Base-by-base conservation (phyloP, 2,797 vertebrate genomes). In the Rhinogobio ventralis region DNA sequence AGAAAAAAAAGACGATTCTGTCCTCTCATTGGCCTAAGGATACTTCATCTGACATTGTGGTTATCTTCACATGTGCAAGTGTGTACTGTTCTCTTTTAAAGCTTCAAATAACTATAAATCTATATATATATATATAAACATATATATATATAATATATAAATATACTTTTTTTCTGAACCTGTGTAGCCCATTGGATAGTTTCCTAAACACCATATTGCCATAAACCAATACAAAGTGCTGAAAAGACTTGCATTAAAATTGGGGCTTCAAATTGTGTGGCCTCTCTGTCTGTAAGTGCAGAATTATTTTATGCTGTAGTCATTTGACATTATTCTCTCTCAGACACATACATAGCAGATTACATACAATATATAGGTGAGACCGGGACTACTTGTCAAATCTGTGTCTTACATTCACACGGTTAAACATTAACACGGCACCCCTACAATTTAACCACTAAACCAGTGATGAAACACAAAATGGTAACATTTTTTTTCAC, bases 61-160 rank as follows among this genome's bases (percentile, higher is more conserved):
- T 98, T 98, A 96, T 98, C 97, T 80, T 97, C 97, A 97, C 97
- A 96, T 98, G 97, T 99, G 97, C 95, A 97, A 97, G 97, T 99
- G 97, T 99, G 98, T 98, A 97, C 96, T 98, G 97, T 99, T 97
- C 97, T 98, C 97, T 97, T 98, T 98, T 96, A 97, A 97, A 97
- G 96, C 96, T 96, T 96, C 95, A 75, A 96, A 95, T 96, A 96
- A 96, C 95, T 96, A 96, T 95, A 95, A 95, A 95, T 90, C 93
- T 95, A 96, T 97, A 95, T 96, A 95, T 97, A 96, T 95, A 96
- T 95, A 95, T 94, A 95, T 96, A 96, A 95, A 94, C 75, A 85
- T 85, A 91, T 91, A 88, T 93, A 93, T 91, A 93, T 96, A 96
- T 95, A 76, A 84, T 84, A 79, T 72, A 79, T 72, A 85, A 64